Evolutionary conservation across 2,888 invertebrate species (phyloP), one percentile per base, ranked within the genome.

Genomic region (Dolichomitus sp.): DNA sequence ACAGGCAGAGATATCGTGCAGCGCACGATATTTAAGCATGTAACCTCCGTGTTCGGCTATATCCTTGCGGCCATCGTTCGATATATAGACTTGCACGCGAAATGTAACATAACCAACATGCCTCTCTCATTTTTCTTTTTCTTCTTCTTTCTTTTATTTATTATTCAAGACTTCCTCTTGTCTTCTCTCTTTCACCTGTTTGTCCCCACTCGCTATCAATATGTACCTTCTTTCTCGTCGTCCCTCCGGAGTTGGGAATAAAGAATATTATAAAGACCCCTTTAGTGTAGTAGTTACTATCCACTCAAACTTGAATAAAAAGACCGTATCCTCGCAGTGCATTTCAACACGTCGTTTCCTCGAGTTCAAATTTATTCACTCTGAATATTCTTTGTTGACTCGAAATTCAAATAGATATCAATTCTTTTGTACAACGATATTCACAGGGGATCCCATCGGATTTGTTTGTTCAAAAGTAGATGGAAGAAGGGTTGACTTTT

Each of bases 21-120:
- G 42, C 42, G 42, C 48, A 48, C 48, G 54, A 70, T 45, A 70
- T 70, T 70, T 70, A 40, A 54, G 37, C 70, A 11, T 40, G 70
- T 40, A 54, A 17, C 27, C 42, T 52, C 17, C 9, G 52, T 33
- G 33, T 40, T 66, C 45, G 19, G 19, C 69, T 54, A 33, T 42
- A 48, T 66, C 54, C 52, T 45, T 66, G 45, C 48, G 30, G 42
- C 19, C 45, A n/a, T 50, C 50, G 68, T 69, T 66, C 68, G 57
- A 75, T 69, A 68, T 48, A n/a, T 9, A 7, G 9, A 37, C 75
- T 42, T 45, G 37, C 40, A 42, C 11, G 54, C 54, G 40, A 42
- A 23, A 50, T 37, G 17, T 50, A 63, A 57, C 33, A 17, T 42
- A 40, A 65, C 23, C 30, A 17, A 30, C 23, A 11, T 40, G n/a